These are phyloP conservation scores for Ochropacha duplaris DNA, from an alignment of 2,888 invertebrate species.

Conservation along the genomic window DNA sequence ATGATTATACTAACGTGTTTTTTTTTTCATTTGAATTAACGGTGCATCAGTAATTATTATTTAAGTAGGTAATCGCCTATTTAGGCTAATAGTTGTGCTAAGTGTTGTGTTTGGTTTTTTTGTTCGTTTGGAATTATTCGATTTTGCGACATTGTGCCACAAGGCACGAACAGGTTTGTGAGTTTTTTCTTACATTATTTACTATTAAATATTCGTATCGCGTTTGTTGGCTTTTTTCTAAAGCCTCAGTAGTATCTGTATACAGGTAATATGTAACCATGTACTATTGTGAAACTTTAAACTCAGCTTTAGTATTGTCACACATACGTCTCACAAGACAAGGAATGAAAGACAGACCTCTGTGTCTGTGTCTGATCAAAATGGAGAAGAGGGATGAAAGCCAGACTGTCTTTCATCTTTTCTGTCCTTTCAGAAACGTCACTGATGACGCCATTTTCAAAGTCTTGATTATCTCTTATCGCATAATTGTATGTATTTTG, in stretches of 20 bases:
- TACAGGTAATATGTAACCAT: neutral
- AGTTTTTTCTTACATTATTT: neutral
- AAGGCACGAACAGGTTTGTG: neutral
- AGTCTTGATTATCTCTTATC: neutral
- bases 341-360: too few relatives aligned
- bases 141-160: neutral
- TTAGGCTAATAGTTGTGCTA: neutral
- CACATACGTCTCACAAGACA: too few relatives aligned
- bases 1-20: neutral
- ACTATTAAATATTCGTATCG: neutral
- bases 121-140: neutral
- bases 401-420: neutral
- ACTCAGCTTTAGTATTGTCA: neutral
- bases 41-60: neutral
- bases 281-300: neutral
- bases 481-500: neutral
- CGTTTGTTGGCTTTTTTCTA: neutral
- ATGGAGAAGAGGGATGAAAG: too few relatives aligned
- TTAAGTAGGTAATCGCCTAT: neutral
- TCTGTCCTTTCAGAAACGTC: neutral
- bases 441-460: neutral
- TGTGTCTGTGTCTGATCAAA: too few relatives aligned
- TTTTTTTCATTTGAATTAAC: neutral
- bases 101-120: neutral
- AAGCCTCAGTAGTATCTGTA: neutral